Base-by-base conservation (phyloP, 2,113 vertebrate genomes). In the Odontophorus gujanensis region DNA sequence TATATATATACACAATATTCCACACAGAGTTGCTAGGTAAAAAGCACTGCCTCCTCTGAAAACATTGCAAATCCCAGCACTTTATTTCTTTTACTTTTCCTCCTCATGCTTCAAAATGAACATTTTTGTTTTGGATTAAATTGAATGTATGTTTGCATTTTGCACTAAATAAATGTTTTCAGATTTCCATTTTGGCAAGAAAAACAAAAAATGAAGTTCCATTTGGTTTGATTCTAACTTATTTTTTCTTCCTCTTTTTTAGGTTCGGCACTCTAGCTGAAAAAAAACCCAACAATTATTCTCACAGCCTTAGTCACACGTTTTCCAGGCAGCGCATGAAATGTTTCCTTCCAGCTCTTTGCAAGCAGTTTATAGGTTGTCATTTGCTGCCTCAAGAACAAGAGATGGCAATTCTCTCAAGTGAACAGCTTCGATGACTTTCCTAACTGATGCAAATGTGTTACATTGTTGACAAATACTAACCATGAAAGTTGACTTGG, bases 111-210 rank as follows among this genome's bases (percentile, higher is more conserved):
- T 96, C 90, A 89, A 96, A 96, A 92, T 96, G 96, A 96, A 96
- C 92, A 95, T 96, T 96, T 96, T 93, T 96, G 95, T 96, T 96
- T 96, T 96, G 96, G 94, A 95, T 94, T 73, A 95, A 95, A 92
- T 84, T n/a, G 90, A 95, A 96, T 96, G 91, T 93, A 94, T 96
- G 96, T 96, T 96, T 96, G 96, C 96, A 95, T 96, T 96, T 96
- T 96, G 86, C 94, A 95, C 92, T 94, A 96, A 96, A 96, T 96
- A 96, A 96, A 96, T 96, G 96, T 96, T 96, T 96, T 96, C 95
- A 96, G 88, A 96, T 95, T 96, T 96, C 93, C 95, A 95, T 94
- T 96, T 96, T 96, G 96, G 95, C 95, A 96, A 76, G 92, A 96
- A 96, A 96, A 96, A 96, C 90, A 95, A 96, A 91, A 96, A 96